A percentile compares a stretch with the other conserved stretches of the same genome.
Evolutionary conservation across 1,140 invertebrate species (phyloP).

Genomic region (Zaprionus tsacasi): DNA sequence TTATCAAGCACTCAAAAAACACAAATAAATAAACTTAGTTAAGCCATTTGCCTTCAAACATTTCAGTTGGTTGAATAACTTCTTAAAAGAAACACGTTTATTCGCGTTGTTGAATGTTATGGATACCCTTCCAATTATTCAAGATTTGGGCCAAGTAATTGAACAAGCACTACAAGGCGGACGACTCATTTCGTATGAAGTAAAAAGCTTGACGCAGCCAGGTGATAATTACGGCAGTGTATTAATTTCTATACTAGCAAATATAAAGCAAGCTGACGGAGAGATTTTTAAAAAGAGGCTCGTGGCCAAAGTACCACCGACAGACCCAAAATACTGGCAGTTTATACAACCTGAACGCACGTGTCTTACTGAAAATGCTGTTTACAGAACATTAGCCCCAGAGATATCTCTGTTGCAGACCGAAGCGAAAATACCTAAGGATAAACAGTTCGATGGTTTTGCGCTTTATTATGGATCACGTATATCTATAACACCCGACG

Average conservation of each 20-base stretch:
- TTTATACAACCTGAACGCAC: slow-evolving; percentile 86
- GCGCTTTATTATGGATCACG: slow-evolving; percentile 86
- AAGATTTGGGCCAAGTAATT: slow-evolving; percentile 49
- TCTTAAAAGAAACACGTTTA: background rate
- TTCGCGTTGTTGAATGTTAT: slow-evolving; percentile 21
- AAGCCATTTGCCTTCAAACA: background rate
- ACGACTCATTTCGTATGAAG: slow-evolving; percentile 37
- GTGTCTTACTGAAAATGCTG: slow-evolving; percentile 86
- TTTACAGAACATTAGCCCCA: slow-evolving; percentile 85
- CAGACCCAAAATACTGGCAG: slow-evolving; percentile 85
- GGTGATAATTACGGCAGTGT: slow-evolving; percentile 87
- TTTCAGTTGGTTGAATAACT: background rate
- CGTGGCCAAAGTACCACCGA: slow-evolving; percentile 86
- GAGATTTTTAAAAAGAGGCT: slow-evolving; percentile 64
- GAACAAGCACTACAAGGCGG: slow-evolving; percentile 50
- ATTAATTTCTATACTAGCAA: slow-evolving; percentile 83
- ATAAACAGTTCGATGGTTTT: slow-evolving; percentile 84
- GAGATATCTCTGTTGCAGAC: slow-evolving; percentile 84
- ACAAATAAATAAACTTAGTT: background rate
- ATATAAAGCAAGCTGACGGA: slow-evolving; percentile 19
- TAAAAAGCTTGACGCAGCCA: slow-evolving; percentile 83
- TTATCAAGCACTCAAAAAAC: background rate
- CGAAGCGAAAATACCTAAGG: slow-evolving; percentile 81
- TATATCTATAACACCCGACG: slow-evolving; percentile 82
- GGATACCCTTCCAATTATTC: slow-evolving; percentile 57